Percentiles rank a stretch among this genome's conserved stretches.
phyloP scores from a whole-genome alignment of 2,113 vertebrate genomes.

The Platysternon megacephalum region DNA sequence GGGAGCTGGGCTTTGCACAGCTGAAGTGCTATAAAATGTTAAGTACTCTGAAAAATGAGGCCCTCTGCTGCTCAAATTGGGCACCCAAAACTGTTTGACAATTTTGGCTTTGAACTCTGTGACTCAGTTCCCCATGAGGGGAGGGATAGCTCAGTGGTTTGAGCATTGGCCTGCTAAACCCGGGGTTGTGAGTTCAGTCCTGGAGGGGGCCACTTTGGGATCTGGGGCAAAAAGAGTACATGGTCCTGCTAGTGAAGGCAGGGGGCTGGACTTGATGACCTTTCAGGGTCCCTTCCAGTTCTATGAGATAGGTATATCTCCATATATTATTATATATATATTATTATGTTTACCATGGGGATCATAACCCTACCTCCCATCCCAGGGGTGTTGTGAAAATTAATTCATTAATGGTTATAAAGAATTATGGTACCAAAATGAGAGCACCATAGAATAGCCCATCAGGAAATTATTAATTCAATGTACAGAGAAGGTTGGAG shows the following conservation, averaged over 20 bases:
- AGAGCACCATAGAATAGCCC: not conserved
- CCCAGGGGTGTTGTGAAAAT: conserved; percentile 59
- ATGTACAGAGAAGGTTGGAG: not conserved
- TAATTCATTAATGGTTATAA: not conserved
- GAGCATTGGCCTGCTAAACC: too few relatives aligned
- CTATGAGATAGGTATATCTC: too few relatives aligned
- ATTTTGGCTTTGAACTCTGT: not conserved
- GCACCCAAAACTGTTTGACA: not conserved
- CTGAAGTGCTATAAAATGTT: rapidly evolving
- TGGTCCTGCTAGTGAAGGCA: too few relatives aligned
- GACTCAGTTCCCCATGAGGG: not conserved
- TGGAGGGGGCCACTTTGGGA: too few relatives aligned
- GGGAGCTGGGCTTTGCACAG: not conserved
- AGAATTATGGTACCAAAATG: not conserved
- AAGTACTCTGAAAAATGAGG: not conserved
- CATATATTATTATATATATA: too few relatives aligned
- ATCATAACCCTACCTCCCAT: conserved; percentile 71
- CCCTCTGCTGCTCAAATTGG: not conserved
- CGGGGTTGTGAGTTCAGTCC: too few relatives aligned
- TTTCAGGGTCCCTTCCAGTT: too few relatives aligned
- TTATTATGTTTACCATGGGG: conserved; percentile 47
- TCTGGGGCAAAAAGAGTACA: too few relatives aligned
- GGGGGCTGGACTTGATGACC: too few relatives aligned
- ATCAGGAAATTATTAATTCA: not conserved
- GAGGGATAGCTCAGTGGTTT: too few relatives aligned